Percentiles rank a stretch among this genome's conserved stretches.
Conservation (phyloP, 1,140 invertebrate genomes). For the Diachasmimorpha longicaudata region DNA sequence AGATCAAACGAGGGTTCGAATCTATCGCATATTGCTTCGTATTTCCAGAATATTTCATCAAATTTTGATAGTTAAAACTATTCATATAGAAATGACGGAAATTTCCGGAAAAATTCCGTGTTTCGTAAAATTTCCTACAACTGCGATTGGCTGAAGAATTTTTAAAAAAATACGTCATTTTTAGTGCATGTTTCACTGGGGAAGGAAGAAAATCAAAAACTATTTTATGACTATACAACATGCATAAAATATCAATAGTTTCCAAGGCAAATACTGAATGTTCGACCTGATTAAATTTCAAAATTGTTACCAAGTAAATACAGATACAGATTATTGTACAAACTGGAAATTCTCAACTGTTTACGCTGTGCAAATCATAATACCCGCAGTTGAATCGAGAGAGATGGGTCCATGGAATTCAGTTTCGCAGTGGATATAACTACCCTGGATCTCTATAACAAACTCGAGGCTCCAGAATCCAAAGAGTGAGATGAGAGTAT, state of each 20-base stretch:
- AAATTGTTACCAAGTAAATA: slow-evolving; percentile 20
- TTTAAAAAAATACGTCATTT: too few species aligned
- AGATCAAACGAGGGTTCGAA: too few species aligned
- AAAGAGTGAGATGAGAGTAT: slow-evolving; percentile 12
- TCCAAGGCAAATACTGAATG: slow-evolving; percentile 12
- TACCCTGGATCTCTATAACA: slow-evolving; percentile 3
- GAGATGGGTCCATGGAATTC: slow-evolving; percentile 7
- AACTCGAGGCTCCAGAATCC: not conserved
- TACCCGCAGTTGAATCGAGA: not conserved
- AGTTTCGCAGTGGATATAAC: not conserved
- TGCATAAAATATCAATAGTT: not conserved
- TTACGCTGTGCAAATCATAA: slow-evolving; percentile 23
- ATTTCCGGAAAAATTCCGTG: too few species aligned
- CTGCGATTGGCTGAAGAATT: too few species aligned
- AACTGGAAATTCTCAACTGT: slow-evolving; percentile 5
- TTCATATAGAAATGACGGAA: too few species aligned
- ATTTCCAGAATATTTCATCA: too few species aligned
- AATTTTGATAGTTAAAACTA: too few species aligned
- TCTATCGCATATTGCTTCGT: too few species aligned
- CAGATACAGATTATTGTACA: slow-evolving; percentile 22
- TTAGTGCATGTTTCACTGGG: too few species aligned
- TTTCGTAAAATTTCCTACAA: too few species aligned
- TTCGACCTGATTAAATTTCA: slow-evolving; percentile 18
- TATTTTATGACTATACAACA: not conserved
- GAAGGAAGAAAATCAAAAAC: not conserved